Evolutionary conservation across 2,888 invertebrate species (phyloP).

Genomic region (Hecatera dysodea): DNA sequence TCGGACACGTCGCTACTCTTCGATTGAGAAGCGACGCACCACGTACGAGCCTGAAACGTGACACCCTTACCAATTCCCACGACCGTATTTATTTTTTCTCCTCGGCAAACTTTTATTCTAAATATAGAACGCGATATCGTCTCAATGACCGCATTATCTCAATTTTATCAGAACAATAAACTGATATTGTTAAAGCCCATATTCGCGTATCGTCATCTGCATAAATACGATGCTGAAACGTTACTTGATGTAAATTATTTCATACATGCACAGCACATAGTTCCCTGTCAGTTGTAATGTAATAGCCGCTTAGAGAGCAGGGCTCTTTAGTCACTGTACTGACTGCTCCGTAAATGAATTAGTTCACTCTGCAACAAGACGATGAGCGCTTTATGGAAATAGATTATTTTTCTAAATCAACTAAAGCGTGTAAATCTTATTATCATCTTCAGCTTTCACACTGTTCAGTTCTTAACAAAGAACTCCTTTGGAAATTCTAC

Average conservation of each 20-base stretch:
- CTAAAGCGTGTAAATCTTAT: background rate
- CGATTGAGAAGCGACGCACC: slow-evolving; percentile 74
- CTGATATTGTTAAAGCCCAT: slow-evolving; percentile 14
- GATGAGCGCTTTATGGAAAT: background rate
- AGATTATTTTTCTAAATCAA: background rate
- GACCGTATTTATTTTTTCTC: slow-evolving; percentile 76
- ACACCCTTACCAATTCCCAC: slow-evolving; percentile 73
- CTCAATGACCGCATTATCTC: slow-evolving; percentile 67
- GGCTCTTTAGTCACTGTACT: slow-evolving; percentile 1
- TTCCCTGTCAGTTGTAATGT: slow-evolving; percentile 25
- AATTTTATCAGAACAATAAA: slow-evolving; percentile 51
- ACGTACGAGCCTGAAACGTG: slow-evolving; percentile 77
- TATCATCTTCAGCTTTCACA: background rate
- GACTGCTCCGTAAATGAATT: slow-evolving; percentile 13
- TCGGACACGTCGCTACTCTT: slow-evolving; percentile 67
- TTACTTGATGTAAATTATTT: slow-evolving; percentile 29
- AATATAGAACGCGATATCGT: slow-evolving; percentile 73
- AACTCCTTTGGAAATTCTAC: background rate
- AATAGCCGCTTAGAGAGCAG: slow-evolving; percentile 26
- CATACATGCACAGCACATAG: slow-evolving; percentile 8
- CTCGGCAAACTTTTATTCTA: slow-evolving; percentile 74
- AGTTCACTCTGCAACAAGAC: slow-evolving; percentile 6
- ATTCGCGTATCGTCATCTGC: slow-evolving; percentile 24
- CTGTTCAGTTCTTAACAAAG: background rate
- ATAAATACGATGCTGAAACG: slow-evolving; percentile 24